These are phyloP conservation scores for Callaeas wilsoni DNA, from an alignment of 2,113 vertebrate species.

Conservation along the genomic window DNA sequence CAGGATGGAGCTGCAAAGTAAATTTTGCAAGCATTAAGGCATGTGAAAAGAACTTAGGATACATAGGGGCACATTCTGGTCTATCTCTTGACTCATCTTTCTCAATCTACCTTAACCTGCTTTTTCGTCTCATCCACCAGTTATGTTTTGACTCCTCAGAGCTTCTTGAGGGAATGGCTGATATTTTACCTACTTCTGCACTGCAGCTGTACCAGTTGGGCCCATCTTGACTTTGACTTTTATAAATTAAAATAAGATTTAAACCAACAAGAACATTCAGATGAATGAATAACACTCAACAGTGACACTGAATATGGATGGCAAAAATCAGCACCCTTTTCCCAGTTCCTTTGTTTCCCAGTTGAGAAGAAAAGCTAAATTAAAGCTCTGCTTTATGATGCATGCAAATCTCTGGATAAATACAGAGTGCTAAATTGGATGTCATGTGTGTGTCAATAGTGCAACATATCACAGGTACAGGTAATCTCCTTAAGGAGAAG, in stretches of 20 bases:
- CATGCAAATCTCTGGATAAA: slow-evolving; percentile 26
- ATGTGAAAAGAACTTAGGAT: not conserved
- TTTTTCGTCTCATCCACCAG: not conserved
- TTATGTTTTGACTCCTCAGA: not conserved
- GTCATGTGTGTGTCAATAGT: not conserved
- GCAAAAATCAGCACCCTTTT: not conserved
- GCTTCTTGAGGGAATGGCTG: not conserved
- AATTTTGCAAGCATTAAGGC: not conserved
- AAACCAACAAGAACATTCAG: not conserved
- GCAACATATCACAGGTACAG: not conserved
- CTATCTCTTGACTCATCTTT: not conserved
- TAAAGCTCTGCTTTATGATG: slow-evolving; percentile 43
- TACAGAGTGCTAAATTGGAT: not conserved
- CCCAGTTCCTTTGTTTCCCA: not conserved
- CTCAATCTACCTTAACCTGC: not conserved
- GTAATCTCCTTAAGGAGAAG: slow-evolving; percentile 18
- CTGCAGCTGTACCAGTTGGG: not conserved
- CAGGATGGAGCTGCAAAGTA: not conserved
- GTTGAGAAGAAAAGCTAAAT: slow-evolving; percentile 19
- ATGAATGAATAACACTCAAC: not conserved
- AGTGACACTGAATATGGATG: not conserved
- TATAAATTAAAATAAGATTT: not conserved
- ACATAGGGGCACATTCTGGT: not conserved
- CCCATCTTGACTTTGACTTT: not conserved
- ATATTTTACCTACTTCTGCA: not conserved